Evolutionary conservation across 2,113 vertebrate species (phyloP).

Genomic region (Pungitius pungitius): DNA sequence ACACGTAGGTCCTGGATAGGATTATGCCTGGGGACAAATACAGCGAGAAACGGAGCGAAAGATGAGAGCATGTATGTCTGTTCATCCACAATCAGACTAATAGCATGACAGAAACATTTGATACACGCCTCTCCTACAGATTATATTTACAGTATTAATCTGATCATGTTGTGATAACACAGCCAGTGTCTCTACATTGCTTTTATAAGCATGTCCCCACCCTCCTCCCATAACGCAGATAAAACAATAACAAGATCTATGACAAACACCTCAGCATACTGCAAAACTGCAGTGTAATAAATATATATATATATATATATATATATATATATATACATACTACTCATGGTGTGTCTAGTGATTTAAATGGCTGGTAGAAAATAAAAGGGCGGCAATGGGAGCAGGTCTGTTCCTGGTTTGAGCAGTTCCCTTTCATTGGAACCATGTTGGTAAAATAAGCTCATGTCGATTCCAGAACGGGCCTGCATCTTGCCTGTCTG

Average conservation of each 20-base stretch:
- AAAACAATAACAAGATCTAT: constrained; percentile 43
- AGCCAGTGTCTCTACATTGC: constrained; percentile 36
- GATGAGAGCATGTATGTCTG: constrained; percentile 24
- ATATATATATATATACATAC: too few relatives aligned
- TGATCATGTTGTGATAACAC: constrained; percentile 51
- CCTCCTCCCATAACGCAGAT: constrained; percentile 35
- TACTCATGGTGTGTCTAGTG: neutral
- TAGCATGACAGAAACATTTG: constrained; percentile 60
- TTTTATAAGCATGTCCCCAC: constrained; percentile 28
- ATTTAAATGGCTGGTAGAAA: constrained; percentile 39
- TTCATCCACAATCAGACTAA: constrained; percentile 50
- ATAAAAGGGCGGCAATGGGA: constrained; percentile 20
- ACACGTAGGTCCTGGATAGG: constrained; percentile 27
- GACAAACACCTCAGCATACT: constrained; percentile 9
- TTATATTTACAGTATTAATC: constrained; percentile 72
- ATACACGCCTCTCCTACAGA: constrained; percentile 61
- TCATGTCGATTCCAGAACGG: constrained; percentile 55
- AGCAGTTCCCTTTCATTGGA: constrained; percentile 41
- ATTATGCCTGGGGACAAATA: constrained; percentile 21
- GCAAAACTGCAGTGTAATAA: neutral
- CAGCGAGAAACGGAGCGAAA: constrained; percentile 23
- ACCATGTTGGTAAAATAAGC: constrained; percentile 57
- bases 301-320: neutral
- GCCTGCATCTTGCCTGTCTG: constrained; percentile 45
- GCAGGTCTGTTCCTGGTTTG: constrained; percentile 16